These are phyloP conservation scores for Xylocopa sonorina DNA, from an alignment of 1,140 invertebrate genomes.

Conservation along the genomic window DNA sequence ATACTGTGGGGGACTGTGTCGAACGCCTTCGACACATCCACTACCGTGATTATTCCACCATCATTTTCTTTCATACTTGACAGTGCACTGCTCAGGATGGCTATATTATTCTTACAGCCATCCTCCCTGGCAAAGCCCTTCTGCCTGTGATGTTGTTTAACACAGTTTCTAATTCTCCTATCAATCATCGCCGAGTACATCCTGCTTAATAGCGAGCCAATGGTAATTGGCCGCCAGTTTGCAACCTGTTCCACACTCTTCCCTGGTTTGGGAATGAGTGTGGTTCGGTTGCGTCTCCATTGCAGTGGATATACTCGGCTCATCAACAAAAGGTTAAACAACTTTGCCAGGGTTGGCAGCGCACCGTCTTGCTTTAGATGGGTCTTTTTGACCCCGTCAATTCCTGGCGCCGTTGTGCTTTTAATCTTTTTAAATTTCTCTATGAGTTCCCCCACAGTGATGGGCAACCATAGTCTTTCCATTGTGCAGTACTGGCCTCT, in stretches of 20 bases:
- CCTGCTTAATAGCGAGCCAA: neutral
- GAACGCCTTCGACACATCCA: slow-evolving; percentile 74
- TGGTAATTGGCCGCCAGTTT: slow-evolving; percentile 3
- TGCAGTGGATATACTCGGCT: neutral
- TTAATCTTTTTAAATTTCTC: neutral
- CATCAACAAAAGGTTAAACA: neutral
- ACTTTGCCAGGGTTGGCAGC: neutral
- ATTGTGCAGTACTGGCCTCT: neutral
- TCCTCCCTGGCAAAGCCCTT: slow-evolving; percentile 9
- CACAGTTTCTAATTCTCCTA: neutral
- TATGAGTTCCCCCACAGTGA: neutral
- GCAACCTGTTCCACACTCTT: neutral
- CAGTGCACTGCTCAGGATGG: neutral
- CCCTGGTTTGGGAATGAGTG: neutral
- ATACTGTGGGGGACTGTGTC: slow-evolving; percentile 67
- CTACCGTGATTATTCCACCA: neutral
- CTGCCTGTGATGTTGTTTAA: neutral
- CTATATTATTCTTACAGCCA: neutral
- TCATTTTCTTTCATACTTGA: neutral
- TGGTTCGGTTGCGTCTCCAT: neutral
- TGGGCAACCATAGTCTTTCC: neutral
- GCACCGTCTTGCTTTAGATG: neutral
- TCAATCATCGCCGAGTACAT: slow-evolving; percentile 1
- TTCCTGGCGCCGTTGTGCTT: neutral
- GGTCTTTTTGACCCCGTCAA: neutral